Percentiles rank a stretch among this genome's conserved stretches.
These are phyloP conservation scores for Ennomos quercinarius DNA, from an alignment of 2,888 invertebrate species.

Conservation along the genomic window DNA sequence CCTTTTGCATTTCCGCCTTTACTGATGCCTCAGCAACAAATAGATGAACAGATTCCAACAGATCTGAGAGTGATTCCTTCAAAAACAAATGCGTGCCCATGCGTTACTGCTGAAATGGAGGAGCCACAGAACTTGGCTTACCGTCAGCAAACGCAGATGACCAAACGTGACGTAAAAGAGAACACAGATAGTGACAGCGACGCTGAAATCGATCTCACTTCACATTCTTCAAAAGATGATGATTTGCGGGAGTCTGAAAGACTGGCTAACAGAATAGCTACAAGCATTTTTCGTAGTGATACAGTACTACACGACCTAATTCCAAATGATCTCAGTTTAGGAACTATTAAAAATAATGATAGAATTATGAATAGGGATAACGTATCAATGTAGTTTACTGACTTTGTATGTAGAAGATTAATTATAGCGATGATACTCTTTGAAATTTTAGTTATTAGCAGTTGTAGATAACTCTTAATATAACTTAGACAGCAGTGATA, in stretches of 20 bases:
- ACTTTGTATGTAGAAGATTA: conserved; percentile 17
- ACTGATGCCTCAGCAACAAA: conserved; percentile 65
- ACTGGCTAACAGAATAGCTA: conserved; percentile 75
- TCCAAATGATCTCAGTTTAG: conserved; percentile 80
- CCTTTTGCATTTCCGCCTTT: conserved; percentile 69
- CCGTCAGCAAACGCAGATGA: conserved; percentile 50
- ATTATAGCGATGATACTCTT: conserved; percentile 42
- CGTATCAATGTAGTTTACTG: conserved; percentile 57
- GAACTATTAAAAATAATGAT: conserved; percentile 63
- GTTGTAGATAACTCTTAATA: conserved; percentile 35
- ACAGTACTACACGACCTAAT: conserved; percentile 77
- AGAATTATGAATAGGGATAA: conserved; percentile 63
- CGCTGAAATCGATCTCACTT: conserved; percentile 81
- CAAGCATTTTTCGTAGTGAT: conserved; percentile 76
- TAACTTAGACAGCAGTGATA: conserved; percentile 16
- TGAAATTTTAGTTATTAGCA: conserved; percentile 37
- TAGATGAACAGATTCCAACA: conserved; percentile 72
- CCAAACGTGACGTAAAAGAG: conserved; percentile 52
- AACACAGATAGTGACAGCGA: conserved; percentile 78
- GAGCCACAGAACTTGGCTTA: conserved; percentile 77
- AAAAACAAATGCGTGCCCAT: conserved; percentile 66
- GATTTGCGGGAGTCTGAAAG: conserved; percentile 76
- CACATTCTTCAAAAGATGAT: conserved; percentile 79
- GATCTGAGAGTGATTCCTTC: conserved; percentile 71
- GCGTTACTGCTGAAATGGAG: conserved; percentile 54